These are phyloP conservation scores for Butorides virescens DNA, from an alignment of 2,113 vertebrate genomes.

Conservation along the genomic window DNA sequence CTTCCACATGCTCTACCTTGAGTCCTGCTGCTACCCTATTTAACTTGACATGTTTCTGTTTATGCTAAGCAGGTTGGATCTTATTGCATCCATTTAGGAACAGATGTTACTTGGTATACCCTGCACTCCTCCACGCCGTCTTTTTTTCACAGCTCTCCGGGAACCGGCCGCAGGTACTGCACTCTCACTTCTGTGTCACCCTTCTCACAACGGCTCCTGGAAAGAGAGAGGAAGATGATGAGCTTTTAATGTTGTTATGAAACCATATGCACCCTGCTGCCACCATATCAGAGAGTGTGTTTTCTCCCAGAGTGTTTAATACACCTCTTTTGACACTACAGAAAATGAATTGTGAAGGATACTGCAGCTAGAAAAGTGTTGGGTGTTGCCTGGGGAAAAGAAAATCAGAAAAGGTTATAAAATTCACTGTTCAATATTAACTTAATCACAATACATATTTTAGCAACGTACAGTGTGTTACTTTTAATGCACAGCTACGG, in stretches of 20 bases:
- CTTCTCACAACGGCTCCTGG: constrained; percentile 27
- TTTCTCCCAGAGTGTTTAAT: constrained; percentile 10
- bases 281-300: not conserved
- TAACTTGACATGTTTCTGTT: constrained; percentile 4
- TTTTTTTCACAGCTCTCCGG: constrained; percentile 19
- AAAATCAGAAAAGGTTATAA: constrained; percentile 30
- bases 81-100: constrained; percentile 12
- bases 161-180: not conserved
- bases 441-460: constrained; percentile 46
- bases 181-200: not conserved
- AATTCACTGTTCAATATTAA: constrained; percentile 47
- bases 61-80: constrained; percentile 1
- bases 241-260: constrained; percentile 48
- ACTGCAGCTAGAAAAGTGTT: constrained; percentile 14
- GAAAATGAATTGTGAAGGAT: constrained; percentile 14
- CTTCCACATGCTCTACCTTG: not conserved
- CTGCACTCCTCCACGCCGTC: not conserved
- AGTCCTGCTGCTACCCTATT: not conserved
- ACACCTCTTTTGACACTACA: constrained; percentile 15
- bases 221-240: constrained; percentile 27
- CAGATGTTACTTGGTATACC: constrained; percentile 30
- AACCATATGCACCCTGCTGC: constrained; percentile 14
- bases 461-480: not conserved
- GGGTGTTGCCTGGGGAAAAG: constrained; percentile 40
- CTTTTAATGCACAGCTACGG: not conserved